Percentiles rank a stretch among this genome's conserved stretches.
phyloP scores from a whole-genome alignment of 2,797 vertebrate species.

The Argentina silus region DNA sequence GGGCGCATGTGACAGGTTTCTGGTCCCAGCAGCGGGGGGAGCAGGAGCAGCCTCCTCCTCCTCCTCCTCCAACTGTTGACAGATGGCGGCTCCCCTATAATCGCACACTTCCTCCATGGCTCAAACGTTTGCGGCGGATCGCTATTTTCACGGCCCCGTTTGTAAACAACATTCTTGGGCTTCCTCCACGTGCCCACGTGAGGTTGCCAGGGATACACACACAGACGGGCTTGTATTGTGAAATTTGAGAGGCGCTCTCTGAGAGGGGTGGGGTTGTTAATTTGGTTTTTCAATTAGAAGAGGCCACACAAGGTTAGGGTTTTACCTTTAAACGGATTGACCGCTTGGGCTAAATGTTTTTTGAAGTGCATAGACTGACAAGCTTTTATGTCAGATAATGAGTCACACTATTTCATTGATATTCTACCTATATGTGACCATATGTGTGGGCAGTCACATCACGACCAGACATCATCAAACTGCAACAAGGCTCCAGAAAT shows the following conservation, averaged over 20 bases:
- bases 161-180: conserved; percentile 71
- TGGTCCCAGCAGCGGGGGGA: conserved; percentile 68
- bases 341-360: conserved; percentile 62
- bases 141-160: conserved; percentile 61
- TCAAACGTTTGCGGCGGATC: conserved; percentile 63
- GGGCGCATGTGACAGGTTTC: too few species aligned
- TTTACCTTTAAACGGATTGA: conserved; percentile 73
- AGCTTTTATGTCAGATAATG: conserved; percentile 38
- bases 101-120: conserved; percentile 67
- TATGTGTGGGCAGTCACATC: neutral
- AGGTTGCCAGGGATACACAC: conserved; percentile 51
- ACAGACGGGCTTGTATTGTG: conserved; percentile 50
- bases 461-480: neutral
- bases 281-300: conserved; percentile 62
- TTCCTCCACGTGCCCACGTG: conserved; percentile 54
- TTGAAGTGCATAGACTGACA: conserved; percentile 31
- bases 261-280: conserved; percentile 35
- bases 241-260: conserved; percentile 52
- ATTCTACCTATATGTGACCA: too few species aligned
- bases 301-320: conserved; percentile 72
- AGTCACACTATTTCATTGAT: neutral
- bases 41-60: conserved; percentile 36
- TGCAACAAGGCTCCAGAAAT: neutral
- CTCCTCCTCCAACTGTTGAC: conserved; percentile 62
- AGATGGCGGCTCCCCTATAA: conserved; percentile 69